These are phyloP conservation scores for Colinus virginianus DNA, from an alignment of 2,113 vertebrate genomes.

Conservation along the genomic window DNA sequence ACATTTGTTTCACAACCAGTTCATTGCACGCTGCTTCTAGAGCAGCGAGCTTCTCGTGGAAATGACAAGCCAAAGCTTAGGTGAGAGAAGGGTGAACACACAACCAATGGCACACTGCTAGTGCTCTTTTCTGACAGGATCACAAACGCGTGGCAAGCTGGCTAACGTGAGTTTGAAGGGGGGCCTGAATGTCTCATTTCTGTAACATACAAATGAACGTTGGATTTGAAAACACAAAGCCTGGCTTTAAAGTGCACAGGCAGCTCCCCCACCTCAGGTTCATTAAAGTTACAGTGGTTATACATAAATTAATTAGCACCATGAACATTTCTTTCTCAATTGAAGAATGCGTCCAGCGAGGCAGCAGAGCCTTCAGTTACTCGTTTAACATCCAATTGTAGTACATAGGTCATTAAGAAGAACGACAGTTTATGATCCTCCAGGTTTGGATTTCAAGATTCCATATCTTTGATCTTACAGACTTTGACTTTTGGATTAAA, in stretches of 20 bases:
- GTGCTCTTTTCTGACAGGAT: neutral
- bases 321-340: neutral
- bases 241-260: neutral
- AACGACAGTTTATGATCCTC: slow-evolving; percentile 57
- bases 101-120: neutral
- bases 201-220: neutral
- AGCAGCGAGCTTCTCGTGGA: neutral
- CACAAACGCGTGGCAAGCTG: neutral
- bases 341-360: neutral
- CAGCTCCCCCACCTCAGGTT: neutral
- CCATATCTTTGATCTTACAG: slow-evolving; percentile 68
- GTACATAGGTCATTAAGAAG: slow-evolving; percentile 54
- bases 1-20: neutral
- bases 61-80: neutral
- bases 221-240: neutral
- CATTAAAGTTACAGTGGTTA: neutral
- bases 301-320: neutral
- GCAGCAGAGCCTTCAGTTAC: neutral
- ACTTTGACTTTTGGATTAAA: slow-evolving; percentile 77
- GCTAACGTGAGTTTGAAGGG: neutral
- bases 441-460: slow-evolving; percentile 58
- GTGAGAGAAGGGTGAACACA: neutral
- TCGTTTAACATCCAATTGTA: slow-evolving; percentile 41
- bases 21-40: neutral
- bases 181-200: neutral